Evolutionary conservation across 2,797 vertebrate species (phyloP), one percentile per base, ranked within the genome.

Genomic region (Spinibarbus caldwelli): DNA sequence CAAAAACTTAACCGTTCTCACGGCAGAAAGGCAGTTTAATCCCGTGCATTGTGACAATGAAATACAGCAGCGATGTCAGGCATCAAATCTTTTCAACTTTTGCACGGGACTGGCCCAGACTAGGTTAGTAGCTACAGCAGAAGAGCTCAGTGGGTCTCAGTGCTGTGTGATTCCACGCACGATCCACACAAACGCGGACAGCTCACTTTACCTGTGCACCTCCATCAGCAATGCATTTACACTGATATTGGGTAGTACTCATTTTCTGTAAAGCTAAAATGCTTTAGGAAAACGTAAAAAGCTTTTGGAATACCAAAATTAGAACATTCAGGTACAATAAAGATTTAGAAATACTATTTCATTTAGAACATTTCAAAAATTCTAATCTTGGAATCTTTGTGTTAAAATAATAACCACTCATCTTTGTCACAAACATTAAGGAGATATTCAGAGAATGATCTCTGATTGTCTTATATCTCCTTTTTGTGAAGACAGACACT

Each of bases 141-240:
- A 93, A 91, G 92, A 91, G 92, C 92, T 88, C 86, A 38, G 36
- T 38, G 36, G 36, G 6, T 38, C 36, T 38, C 36, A 45, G 14
- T 6, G 15, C 93, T 89, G 94, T 94, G 95, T 95, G 93, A 94
- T 94, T 95, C 93, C 94, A 95, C 92, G 94, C 96, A 95, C 91
- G 95, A 95, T 96, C 95, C 95, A 93, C 36, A 95, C n/a, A n/a
- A n/a, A n/a, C n/a, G n/a, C n/a, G n/a, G n/a, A n/a, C n/a, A n/a
- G n/a, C n/a, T n/a, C 95, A 14, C 1, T 52, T 15, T 36, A 76
- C 47, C 47, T 75, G 72, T 14, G 72, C 72, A 8, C 11, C 72
- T 34, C 47, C 29, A 75, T 23, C 19, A 45, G 43, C 23, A 17
- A 29, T 47, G 1, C 43, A 36, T 76, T n/a, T 3, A 45, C 12